Conservation (phyloP, 1,140 invertebrate genomes). For the Drosophila lacertosa region DNA sequence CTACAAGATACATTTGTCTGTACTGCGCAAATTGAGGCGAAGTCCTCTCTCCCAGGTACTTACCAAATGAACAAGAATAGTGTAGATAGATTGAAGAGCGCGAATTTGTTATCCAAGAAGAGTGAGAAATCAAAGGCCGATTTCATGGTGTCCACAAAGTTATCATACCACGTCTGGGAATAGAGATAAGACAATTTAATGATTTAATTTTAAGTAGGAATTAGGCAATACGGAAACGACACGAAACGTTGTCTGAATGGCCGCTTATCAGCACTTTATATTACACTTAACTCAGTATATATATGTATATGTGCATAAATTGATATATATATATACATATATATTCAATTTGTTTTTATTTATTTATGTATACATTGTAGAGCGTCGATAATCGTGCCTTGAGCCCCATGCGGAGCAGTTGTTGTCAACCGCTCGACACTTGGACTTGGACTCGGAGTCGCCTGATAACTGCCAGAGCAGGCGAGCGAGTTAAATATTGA, state of each 20-base stretch:
- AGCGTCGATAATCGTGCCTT: conserved; percentile 39
- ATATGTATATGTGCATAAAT: conserved; percentile 5
- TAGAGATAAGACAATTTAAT: conserved; percentile 10
- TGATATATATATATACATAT: conserved; percentile 4
- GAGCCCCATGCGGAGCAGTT: conserved; percentile 31
- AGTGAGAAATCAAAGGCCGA: conserved; percentile 92
- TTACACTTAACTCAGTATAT: conserved; percentile 1
- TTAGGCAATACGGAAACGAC: conserved; percentile 56
- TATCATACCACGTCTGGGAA: conserved; percentile 91
- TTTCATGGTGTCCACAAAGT: conserved; percentile 88
- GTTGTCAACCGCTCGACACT: conserved; percentile 53
- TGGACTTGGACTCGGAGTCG: conserved; percentile 40
- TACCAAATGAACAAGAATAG: conserved; percentile 93
- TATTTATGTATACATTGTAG: conserved; percentile 29
- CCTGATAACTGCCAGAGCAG: conserved; percentile 22
- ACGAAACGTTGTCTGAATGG: conserved; percentile 30
- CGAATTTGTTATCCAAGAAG: conserved; percentile 91
- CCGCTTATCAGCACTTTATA: conserved; percentile 24
- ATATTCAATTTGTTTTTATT: conserved; percentile 4
- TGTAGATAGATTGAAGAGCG: conserved; percentile 92
- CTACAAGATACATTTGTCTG: conserved; percentile 11
- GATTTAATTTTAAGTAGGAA: conserved; percentile 14
- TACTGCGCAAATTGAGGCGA: conserved; percentile 42
- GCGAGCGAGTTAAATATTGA: conserved; percentile 7
- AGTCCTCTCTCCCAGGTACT: conserved; percentile 41